A percentile compares a stretch with the other conserved stretches of the same genome.
Conservation (phyloP, 2,888 invertebrate species). For the Metallyticus violacea region DNA sequence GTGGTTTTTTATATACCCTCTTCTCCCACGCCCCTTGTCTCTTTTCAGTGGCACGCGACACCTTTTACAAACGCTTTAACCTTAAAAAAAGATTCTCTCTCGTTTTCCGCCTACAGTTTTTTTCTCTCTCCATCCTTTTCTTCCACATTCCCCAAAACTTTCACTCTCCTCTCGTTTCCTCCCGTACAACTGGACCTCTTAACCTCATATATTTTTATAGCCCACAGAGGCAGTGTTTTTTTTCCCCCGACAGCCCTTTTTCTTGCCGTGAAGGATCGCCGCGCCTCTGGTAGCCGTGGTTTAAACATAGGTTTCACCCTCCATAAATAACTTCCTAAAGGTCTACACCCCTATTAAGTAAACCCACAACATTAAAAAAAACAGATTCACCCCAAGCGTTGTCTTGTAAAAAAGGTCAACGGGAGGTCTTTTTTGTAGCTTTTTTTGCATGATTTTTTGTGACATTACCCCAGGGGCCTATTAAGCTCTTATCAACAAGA, state of each 20-base stretch:
- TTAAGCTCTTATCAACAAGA: background rate
- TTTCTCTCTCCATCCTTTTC: background rate
- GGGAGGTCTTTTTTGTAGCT: background rate
- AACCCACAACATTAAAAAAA: background rate
- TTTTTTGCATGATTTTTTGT: background rate
- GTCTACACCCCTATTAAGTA: background rate
- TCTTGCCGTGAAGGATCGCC: background rate
- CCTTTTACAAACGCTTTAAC: constrained; percentile 9
- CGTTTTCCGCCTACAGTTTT: background rate
- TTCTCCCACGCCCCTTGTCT: background rate
- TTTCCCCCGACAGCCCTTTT: background rate
- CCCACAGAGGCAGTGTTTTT: background rate
- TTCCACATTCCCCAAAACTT: background rate
- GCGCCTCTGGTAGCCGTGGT: background rate
- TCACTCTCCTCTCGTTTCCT: background rate
- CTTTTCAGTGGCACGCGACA: constrained; percentile 6
- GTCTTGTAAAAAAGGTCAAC: background rate
- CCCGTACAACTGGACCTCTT: background rate
- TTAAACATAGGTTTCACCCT: background rate
- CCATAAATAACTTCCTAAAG: background rate
- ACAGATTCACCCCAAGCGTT: constrained; percentile 10
- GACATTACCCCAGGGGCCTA: background rate
- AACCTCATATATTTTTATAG: background rate
- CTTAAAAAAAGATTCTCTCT: background rate
- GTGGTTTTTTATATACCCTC: background rate